Evolutionary conservation across 2,888 invertebrate genomes (phyloP), one percentile per base, ranked within the genome.

Genomic region (Ornithoptera alexandrae): DNA sequence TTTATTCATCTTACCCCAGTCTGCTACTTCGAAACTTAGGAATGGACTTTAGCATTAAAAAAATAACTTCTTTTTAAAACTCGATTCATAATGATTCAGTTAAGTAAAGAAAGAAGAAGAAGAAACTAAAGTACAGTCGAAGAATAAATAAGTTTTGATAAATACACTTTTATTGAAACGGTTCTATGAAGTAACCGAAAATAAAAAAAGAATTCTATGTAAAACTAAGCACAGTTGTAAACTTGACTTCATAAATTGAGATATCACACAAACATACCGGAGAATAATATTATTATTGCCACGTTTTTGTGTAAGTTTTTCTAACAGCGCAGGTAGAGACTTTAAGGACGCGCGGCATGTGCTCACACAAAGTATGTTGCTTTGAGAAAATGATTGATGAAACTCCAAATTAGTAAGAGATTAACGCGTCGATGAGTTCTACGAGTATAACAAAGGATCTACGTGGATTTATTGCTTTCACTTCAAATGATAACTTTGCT

Each of bases 361-460:
- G 85, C 84, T 76, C 74, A 73, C 75, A 81, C 81, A 84, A 84
- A 88, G 88, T 87, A 84, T 81, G 81, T 86, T 84, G 82, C 84
- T 84, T 82, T 82, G 77, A 76, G 75, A 79, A 39, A 79, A 88
- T 92, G 90, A 91, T 92, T 89, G 85, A 91, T 89, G 88, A 82
- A 79, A 73, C 78, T 84, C 81, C 81, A 86, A 87, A 88, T 88
- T 84, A 86, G 84, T 86, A 78, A 71, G 79, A 75, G 77, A 79
- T 82, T 81, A 80, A 83, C 81, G 82, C 80, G 79, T 80, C 81
- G 81, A 80, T 82, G 83, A 78, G 75, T 79, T 76, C 73, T 71
- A 22, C 22, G 22, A 1, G 22, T 22, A 69, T 22, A 46, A 22
- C 39, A 61, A 69, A 36, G 62, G 4, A 20, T 36, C 20, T 42